Conservation (phyloP, 1,140 invertebrate species). For the Nephila pilipes region DNA sequence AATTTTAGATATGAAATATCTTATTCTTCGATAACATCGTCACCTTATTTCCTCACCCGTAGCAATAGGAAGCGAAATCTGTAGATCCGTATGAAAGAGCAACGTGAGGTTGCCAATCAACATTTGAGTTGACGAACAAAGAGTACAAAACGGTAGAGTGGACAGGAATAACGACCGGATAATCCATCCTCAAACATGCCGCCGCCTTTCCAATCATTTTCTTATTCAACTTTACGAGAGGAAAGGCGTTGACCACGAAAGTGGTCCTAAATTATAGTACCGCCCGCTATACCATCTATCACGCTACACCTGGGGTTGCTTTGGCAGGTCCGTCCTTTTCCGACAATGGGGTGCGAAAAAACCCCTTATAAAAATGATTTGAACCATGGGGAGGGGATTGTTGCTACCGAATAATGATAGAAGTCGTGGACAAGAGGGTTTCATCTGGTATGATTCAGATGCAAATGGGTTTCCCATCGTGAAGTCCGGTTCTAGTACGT, state of each 20-base stretch:
- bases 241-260: constrained; percentile 66
- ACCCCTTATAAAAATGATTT: not conserved
- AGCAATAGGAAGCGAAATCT: not conserved
- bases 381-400: not conserved
- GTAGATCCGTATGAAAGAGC: not conserved
- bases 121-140: constrained; percentile 29
- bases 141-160: constrained; percentile 39
- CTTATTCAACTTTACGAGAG: not conserved
- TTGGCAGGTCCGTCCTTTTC: constrained; percentile 42
- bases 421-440: not conserved
- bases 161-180: constrained; percentile 62
- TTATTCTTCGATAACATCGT: not conserved
- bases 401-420: constrained; percentile 34
- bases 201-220: constrained; percentile 3
- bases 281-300: constrained; percentile 57
- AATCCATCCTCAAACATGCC: constrained; percentile 45
- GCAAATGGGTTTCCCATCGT: constrained; percentile 13
- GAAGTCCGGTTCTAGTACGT: constrained; percentile 26
- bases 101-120: not conserved
- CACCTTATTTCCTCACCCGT: not conserved
- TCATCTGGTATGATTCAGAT: constrained; percentile 1
- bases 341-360: constrained; percentile 43
- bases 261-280: constrained; percentile 56
- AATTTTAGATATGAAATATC: not conserved
- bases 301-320: constrained; percentile 40